phyloP scores from a whole-genome alignment of 1,140 invertebrate species.

The Neodiprion pinetum region DNA sequence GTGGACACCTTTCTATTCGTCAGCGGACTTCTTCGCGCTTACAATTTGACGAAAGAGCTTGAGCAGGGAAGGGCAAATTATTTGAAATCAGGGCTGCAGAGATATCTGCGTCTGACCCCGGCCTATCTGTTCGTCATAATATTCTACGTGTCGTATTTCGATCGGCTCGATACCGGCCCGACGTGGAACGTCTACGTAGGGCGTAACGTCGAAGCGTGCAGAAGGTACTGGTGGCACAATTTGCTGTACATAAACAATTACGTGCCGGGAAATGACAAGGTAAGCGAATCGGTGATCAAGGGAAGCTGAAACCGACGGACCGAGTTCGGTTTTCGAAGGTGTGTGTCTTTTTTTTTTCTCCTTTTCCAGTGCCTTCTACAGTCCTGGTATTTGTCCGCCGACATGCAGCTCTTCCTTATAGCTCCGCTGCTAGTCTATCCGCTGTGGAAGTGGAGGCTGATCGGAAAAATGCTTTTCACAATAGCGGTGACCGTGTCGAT shows the following conservation, averaged over 20 bases:
- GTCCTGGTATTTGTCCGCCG: constrained; percentile 70
- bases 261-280: constrained; percentile 14
- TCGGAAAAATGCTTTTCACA: constrained; percentile 23
- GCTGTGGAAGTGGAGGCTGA: constrained; percentile 33
- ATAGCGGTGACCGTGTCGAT: constrained; percentile 34
- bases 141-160: constrained; percentile 43
- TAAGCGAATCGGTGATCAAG: background rate
- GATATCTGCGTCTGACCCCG: constrained; percentile 47
- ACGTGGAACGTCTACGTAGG: constrained; percentile 40
- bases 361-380: constrained; percentile 64
- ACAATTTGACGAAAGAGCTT: constrained; percentile 15
- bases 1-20: constrained; percentile 58
- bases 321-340: background rate
- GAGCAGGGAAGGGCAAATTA: constrained; percentile 16
- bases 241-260: constrained; percentile 35
- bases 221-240: constrained; percentile 50
- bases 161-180: constrained; percentile 50
- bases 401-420: constrained; percentile 70
- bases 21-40: constrained; percentile 29
- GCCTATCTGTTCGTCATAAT: constrained; percentile 50
- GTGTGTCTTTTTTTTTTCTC: background rate
- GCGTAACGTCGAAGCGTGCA: constrained; percentile 28
- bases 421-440: constrained; percentile 41
- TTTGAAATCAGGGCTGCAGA: constrained; percentile 26
- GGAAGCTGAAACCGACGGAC: background rate